Percentiles rank a stretch among this genome's conserved stretches.
These are phyloP conservation scores for Odontesthes bonariensis DNA, from an alignment of 2,113 vertebrate genomes.

Conservation along the genomic window DNA sequence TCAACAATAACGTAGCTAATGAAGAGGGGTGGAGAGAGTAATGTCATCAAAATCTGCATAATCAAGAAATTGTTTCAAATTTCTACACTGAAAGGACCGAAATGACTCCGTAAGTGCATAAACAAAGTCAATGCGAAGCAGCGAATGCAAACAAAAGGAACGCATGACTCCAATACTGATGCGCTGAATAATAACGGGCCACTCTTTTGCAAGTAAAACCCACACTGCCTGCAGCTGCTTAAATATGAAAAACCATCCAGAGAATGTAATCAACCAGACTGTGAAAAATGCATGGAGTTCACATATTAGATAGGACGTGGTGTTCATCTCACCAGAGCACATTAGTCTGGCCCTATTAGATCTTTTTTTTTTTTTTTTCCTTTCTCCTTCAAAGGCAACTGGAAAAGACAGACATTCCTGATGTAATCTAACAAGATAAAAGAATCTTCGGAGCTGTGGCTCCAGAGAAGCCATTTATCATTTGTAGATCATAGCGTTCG, in stretches of 20 bases:
- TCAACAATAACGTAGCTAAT: too few relatives aligned
- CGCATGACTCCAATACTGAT: slow-evolving; percentile 15
- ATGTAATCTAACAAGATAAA: slow-evolving; percentile 50
- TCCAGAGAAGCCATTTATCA: slow-evolving; percentile 45
- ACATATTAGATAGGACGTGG: slow-evolving; percentile 38
- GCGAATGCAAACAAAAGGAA: slow-evolving; percentile 19
- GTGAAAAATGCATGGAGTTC: slow-evolving; percentile 66
- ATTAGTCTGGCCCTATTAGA: slow-evolving; percentile 7
- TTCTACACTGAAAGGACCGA: neutral
- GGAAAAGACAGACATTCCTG: slow-evolving; percentile 43
- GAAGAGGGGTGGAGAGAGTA: neutral
- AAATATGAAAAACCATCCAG: slow-evolving; percentile 67
- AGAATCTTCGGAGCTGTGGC: slow-evolving; percentile 21
- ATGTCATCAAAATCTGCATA: neutral
- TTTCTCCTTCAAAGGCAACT: slow-evolving; percentile 5
- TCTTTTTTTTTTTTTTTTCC: neutral
- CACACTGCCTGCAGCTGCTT: slow-evolving; percentile 57
- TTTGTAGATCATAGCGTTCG: neutral
- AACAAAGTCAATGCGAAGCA: neutral
- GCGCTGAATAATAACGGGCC: slow-evolving; percentile 47
- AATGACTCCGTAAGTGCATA: neutral
- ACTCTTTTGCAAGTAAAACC: slow-evolving; percentile 45
- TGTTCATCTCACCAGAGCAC: slow-evolving; percentile 27
- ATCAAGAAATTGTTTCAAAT: neutral
- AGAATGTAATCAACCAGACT: slow-evolving; percentile 63